Conservation (phyloP, 2,797 vertebrate genomes). For the Sebastes matsubarae region DNA sequence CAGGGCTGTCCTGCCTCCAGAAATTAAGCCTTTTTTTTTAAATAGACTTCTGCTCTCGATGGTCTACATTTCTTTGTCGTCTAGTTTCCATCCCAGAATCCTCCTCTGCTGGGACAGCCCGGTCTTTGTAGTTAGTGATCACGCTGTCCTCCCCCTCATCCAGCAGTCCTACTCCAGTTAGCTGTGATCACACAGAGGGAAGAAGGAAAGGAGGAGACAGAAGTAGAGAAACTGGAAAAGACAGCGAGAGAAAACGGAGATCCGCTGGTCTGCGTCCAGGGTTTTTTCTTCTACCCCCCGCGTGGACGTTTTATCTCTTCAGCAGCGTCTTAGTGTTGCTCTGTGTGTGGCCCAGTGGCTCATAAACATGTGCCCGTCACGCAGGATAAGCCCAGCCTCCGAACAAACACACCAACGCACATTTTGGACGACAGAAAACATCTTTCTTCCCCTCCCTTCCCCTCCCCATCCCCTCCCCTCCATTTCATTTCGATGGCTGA, state of each 20-base stretch:
- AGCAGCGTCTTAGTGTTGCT: slow-evolving; percentile 47
- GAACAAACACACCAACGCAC: slow-evolving; percentile 27
- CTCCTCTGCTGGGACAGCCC: slow-evolving; percentile 11
- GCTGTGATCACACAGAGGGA: slow-evolving; percentile 44
- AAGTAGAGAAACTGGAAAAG: slow-evolving; percentile 1
- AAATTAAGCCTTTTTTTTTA: not conserved
- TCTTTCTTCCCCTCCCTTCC: not conserved
- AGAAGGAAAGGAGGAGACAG: not conserved
- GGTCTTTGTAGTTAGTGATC: not conserved
- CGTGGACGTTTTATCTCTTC: slow-evolving; percentile 53
- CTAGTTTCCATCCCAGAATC: slow-evolving; percentile 6
- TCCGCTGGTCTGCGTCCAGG: slow-evolving; percentile 42
- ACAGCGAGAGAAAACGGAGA: slow-evolving; percentile 7
- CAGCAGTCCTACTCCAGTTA: slow-evolving; percentile 32
- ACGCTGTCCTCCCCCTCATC: slow-evolving; percentile 6
- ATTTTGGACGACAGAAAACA: slow-evolving; percentile 37
- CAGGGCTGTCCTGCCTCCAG: not conserved
- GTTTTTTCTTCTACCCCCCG: not conserved
- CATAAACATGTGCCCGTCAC: slow-evolving; percentile 45
- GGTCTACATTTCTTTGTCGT: not conserved
- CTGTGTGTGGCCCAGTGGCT: slow-evolving; percentile 58
- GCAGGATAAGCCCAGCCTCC: slow-evolving; percentile 36
- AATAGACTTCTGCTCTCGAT: not conserved
- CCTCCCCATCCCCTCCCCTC: not conserved
- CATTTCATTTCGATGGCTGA: slow-evolving; percentile 31